These are phyloP conservation scores for Tenthredo notha DNA, from an alignment of 2,888 invertebrate species.

Conservation along the genomic window DNA sequence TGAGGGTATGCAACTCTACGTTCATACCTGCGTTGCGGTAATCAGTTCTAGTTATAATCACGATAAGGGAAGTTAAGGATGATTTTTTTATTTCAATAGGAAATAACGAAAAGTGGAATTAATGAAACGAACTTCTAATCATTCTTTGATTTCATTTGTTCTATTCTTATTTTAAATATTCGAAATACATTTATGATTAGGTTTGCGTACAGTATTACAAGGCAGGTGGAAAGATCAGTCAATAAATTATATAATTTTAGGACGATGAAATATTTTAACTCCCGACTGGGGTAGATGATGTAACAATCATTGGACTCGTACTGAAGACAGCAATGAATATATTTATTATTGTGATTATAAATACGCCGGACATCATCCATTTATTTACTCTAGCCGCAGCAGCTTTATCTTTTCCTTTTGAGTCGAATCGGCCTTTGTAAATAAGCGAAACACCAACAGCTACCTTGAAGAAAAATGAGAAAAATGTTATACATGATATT, in stretches of 20 bases:
- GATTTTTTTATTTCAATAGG: neutral
- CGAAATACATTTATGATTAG: neutral
- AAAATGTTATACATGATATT: no score
- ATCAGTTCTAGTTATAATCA: neutral
- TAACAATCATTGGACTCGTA: conserved; percentile 63
- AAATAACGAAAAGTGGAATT: neutral
- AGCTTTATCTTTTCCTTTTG: conserved; percentile 79
- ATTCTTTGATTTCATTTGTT: neutral
- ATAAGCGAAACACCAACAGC: conserved; percentile 83
- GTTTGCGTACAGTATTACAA: neutral
- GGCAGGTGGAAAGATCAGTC: neutral
- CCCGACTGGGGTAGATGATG: neutral
- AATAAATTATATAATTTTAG: neutral
- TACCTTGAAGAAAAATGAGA: conserved; percentile 69
- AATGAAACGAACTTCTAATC: neutral
- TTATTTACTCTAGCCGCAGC: conserved; percentile 82
- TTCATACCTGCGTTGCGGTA: neutral
- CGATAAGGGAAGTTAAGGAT: neutral
- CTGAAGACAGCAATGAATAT: conserved; percentile 85
- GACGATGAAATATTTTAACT: neutral
- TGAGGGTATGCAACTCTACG: neutral
- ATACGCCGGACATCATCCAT: conserved; percentile 83
- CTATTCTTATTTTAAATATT: neutral
- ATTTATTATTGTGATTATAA: conserved; percentile 85
- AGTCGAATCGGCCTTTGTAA: conserved; percentile 82